Evolutionary conservation across 2,113 vertebrate species (phyloP).

Genomic region (Leuciscus idus): DNA sequence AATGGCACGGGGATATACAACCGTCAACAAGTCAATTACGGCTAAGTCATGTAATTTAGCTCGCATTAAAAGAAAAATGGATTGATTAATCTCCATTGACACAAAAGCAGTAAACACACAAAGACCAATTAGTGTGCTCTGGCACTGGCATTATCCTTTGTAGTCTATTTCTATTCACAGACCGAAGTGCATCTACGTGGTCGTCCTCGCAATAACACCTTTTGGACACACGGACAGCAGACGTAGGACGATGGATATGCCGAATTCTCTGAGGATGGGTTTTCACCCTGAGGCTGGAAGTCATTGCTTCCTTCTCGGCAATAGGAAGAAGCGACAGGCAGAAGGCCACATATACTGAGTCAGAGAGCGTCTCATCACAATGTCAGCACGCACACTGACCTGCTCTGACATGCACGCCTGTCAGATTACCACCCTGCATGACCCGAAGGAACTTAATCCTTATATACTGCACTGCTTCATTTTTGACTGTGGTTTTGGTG

Average conservation of each 20-base stretch:
- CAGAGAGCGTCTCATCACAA: slow-evolving; percentile 7
- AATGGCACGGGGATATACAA: slow-evolving; percentile 1
- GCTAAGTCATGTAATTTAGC: slow-evolving; percentile 27
- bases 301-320: neutral
- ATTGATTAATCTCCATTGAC: slow-evolving; percentile 23
- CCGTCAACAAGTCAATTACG: slow-evolving; percentile 44
- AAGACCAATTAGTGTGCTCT: neutral
- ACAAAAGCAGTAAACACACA: slow-evolving; percentile 19
- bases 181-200: neutral
- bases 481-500: slow-evolving; percentile 26
- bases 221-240: neutral
- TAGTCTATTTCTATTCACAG: slow-evolving; percentile 3
- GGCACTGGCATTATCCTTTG: neutral
- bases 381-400: slow-evolving; percentile 25
- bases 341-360: slow-evolving; percentile 5
- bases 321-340: slow-evolving; percentile 11
- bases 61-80: slow-evolving; percentile 14
- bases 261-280: neutral
- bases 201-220: neutral
- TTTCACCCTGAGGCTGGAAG: neutral
- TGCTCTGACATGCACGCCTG: slow-evolving; percentile 36
- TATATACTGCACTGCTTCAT: slow-evolving; percentile 13
- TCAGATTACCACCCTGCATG: slow-evolving; percentile 30
- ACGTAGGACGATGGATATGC: neutral
- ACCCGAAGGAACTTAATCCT: slow-evolving; percentile 24